These are phyloP conservation scores for Hedychridium roseum DNA, from an alignment of 2,888 invertebrate genomes.

Conservation along the genomic window DNA sequence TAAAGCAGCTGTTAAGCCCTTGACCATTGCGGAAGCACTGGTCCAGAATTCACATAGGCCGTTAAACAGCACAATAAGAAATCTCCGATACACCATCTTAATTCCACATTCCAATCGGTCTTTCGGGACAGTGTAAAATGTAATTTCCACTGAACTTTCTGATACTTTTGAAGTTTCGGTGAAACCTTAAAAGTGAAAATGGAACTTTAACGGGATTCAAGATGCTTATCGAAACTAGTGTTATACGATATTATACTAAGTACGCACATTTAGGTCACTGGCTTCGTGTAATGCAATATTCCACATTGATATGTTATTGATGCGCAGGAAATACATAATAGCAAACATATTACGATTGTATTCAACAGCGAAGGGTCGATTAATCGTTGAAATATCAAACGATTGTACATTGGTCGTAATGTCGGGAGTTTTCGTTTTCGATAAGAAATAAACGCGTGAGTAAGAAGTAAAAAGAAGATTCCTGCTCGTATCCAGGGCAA, in stretches of 20 bases:
- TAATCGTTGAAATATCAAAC: slow-evolving; percentile 9
- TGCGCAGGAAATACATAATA: slow-evolving; percentile 5
- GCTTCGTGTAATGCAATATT: slow-evolving; percentile 36
- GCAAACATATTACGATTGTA: slow-evolving; percentile 6
- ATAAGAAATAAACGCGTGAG: slow-evolving; percentile 42
- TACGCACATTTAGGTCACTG: slow-evolving; percentile 41
- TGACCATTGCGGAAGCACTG: slow-evolving; percentile 43
- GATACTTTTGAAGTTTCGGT: slow-evolving; percentile 1
- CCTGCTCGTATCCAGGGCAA: slow-evolving; percentile 54
- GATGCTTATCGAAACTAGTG: slow-evolving; percentile 36
- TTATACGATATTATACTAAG: slow-evolving; percentile 28
- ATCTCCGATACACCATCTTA: slow-evolving; percentile 4
- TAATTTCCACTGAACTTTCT: slow-evolving; percentile 8
- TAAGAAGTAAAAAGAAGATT: slow-evolving; percentile 37
- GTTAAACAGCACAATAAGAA: slow-evolving; percentile 17
- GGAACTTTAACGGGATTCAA: slow-evolving; percentile 27
- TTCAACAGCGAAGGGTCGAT: slow-evolving; percentile 14
- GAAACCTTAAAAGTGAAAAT: slow-evolving; percentile 38
- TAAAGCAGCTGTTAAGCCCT: slow-evolving; percentile 57
- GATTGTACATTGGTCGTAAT: slow-evolving; percentile 13
- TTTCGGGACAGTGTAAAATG: not conserved
- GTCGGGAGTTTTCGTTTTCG: slow-evolving; percentile 37
- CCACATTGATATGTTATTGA: slow-evolving; percentile 7
- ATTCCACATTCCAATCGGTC: not conserved
- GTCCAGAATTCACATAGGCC: slow-evolving; percentile 29